Base-by-base conservation (phyloP, 1,140 invertebrate genomes). In the Ditylenchus dipsaci region DNA sequence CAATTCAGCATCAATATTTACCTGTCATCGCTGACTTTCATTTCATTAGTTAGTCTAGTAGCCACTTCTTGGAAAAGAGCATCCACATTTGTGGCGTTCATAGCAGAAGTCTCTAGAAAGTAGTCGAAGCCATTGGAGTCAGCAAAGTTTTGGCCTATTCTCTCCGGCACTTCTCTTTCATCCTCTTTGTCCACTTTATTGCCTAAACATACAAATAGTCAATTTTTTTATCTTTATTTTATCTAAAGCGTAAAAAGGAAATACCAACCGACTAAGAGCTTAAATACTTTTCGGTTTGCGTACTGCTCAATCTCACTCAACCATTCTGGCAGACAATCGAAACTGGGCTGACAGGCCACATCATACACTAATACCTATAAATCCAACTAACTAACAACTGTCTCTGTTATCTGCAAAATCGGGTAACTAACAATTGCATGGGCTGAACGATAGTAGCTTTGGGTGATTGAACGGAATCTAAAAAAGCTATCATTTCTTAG, bases 291-390 rank as follows among this genome's bases (percentile, higher is more conserved):
- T 59, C 81, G 56, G 69, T 83, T 82, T 9, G 80, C 80, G 62
- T 82, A 82, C 45, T 82, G 79, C 67, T 82, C 80, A 33, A 95
- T 91, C 86, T 96, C 93, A 79, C 93, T 91, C 61, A 95, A 89
- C 93, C 93, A 96, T 83, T 91, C 88, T 82, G 91, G 89, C 62
- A 95, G 85, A 77, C 89, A 92, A 62, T 93, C 87, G 85, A 95
- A 95, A 60, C 91, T 91, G 27, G 90, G 88, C 72, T 90, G 87
- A 79, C 93, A 94, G 73, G 92, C 93, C 68, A 95, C 92, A 84
- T 95, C 93, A 86, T 95, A 95, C 49, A 93, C 92, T 13, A 83
- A 71, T n/a, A n/a, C n/a, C n/a, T n/a, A n/a, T n/a, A n/a, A n/a
- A n/a, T n/a, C n/a, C n/a, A n/a, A n/a, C n/a, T n/a, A n/a, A n/a